Evolutionary conservation across 2,113 vertebrate genomes (phyloP), one percentile per base, ranked within the genome.

Genomic region (Pluvialis apricaria): DNA sequence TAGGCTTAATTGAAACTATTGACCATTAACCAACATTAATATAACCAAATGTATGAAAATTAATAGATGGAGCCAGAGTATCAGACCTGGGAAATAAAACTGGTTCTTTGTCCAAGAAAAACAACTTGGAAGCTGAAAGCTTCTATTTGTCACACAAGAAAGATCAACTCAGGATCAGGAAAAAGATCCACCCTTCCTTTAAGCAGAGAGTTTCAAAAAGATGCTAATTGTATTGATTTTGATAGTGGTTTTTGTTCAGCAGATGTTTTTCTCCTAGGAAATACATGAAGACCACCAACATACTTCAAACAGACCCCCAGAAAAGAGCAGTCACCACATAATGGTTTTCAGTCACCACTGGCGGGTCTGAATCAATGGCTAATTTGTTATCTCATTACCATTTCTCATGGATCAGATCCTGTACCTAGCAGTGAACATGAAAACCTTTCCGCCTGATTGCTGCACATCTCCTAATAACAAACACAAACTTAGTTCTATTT

Each of bases 201-300:
- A 69, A 72, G 13, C 22, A 0, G 0, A 32, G 72, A 52, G 40
- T 94, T 97, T 93, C 34, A 82, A 83, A 94, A 94, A 84, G 5
- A 82, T 93, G 86, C 61, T 91, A 96, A 93, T 95, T 68, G 11
- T 86, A 86, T 92, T 82, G 86, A 96, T 95, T 96, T 92, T 81
- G 80, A 88, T 92, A 86, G 69, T 78, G 78, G 18, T 0, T 89
- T 94, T 91, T 94, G 88, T 94, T 94, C 49, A 87, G 73, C 91
- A 94, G 92, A 96, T 95, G 86, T 93, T 92, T 91, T 83, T 87
- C 86, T 96, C 73, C 81, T 89, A 94, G 54, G 54, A 92, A 89
- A 88, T 93, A 65, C 52, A 89, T 21, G 49, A 65, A 75, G 91
- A 95, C 94, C 92, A 97, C 95, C 94, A 96, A 69, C 91, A 66